phyloP scores from a whole-genome alignment of 2,888 invertebrate species.

The Polyploca ridens region DNA sequence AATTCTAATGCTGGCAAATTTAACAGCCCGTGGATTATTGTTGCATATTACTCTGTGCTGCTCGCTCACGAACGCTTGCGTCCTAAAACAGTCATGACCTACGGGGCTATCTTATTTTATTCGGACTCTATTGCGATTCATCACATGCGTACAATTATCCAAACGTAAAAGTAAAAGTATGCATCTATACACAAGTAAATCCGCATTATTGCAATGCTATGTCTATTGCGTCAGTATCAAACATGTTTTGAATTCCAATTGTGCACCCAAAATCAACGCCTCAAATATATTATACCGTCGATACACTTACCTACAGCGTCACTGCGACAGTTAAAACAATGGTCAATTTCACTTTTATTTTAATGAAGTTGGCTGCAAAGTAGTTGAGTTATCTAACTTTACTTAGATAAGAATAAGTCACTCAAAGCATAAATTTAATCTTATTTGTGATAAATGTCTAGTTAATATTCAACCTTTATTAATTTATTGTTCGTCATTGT shows the following conservation, averaged over 20 bases:
- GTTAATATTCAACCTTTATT: conserved; percentile 10
- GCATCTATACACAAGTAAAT: conserved; percentile 3
- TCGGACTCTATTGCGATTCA: not conserved
- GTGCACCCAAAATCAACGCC: not conserved
- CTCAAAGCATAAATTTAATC: conserved; percentile 2
- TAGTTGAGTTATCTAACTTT: not conserved
- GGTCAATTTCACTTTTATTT: not conserved
- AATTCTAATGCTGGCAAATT: conserved; percentile 81
- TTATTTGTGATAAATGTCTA: conserved; percentile 8
- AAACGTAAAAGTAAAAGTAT: not conserved
- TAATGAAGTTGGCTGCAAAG: not conserved
- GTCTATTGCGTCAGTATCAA: conserved; percentile 16
- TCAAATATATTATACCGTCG: not conserved
- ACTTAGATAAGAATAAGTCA: not conserved
- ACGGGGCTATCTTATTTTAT: not conserved
- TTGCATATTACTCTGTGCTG: conserved; percentile 44
- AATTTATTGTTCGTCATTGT: conserved; percentile 16
- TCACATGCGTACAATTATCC: not conserved
- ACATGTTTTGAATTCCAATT: conserved; percentile 7
- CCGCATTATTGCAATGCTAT: not conserved
- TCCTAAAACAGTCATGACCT: not conserved
- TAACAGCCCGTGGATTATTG: conserved; percentile 66
- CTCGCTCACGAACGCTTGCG: conserved; percentile 2
- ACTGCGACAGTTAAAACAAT: not conserved
- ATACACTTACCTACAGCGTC: not conserved